Percentiles rank a stretch among this genome's conserved stretches.
phyloP scores from a whole-genome alignment of 2,888 invertebrate species.

The Cryptocephalus primarius region DNA sequence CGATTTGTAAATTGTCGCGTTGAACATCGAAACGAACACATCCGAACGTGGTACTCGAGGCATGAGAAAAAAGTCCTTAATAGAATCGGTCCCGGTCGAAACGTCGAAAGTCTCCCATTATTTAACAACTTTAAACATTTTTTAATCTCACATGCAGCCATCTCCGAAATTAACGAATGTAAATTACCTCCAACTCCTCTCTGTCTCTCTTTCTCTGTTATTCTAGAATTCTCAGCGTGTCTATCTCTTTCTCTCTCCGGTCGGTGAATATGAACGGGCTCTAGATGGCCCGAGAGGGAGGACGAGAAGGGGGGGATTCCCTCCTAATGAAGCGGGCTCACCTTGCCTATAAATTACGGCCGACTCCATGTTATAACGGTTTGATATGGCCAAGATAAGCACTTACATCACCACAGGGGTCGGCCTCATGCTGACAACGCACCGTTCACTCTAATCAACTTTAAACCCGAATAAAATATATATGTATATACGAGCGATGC shows the following conservation, averaged over 20 bases:
- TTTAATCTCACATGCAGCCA: no score
- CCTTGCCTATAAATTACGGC: constrained; percentile 40
- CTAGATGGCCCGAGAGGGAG: constrained; percentile 5
- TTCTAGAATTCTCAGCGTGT: background rate
- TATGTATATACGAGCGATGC: constrained; percentile 20
- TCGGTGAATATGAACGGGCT: background rate
- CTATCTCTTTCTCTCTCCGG: constrained; percentile 6
- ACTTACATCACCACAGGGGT: constrained; percentile 37
- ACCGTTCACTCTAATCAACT: constrained; percentile 39
- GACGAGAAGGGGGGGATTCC: constrained; percentile 24
- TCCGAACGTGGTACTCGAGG: no score
- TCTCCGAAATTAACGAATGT: no score
- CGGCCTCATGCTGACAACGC: constrained; percentile 32
- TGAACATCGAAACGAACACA: no score
- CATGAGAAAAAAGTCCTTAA: no score
- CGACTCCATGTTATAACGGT: constrained; percentile 40
- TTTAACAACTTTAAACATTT: no score
- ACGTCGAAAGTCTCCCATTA: no score
- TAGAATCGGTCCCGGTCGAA: no score
- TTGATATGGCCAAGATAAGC: constrained; percentile 41
- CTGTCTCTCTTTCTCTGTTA: no score
- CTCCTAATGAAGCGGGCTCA: constrained; percentile 40
- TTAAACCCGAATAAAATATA: constrained; percentile 40
- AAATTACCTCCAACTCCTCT: no score
- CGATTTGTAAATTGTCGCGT: no score